A percentile compares a stretch with the other conserved stretches of the same genome.
Evolutionary conservation across 2,888 invertebrate genomes (phyloP).

Genomic region (Cordylochernes scorpioides): DNA sequence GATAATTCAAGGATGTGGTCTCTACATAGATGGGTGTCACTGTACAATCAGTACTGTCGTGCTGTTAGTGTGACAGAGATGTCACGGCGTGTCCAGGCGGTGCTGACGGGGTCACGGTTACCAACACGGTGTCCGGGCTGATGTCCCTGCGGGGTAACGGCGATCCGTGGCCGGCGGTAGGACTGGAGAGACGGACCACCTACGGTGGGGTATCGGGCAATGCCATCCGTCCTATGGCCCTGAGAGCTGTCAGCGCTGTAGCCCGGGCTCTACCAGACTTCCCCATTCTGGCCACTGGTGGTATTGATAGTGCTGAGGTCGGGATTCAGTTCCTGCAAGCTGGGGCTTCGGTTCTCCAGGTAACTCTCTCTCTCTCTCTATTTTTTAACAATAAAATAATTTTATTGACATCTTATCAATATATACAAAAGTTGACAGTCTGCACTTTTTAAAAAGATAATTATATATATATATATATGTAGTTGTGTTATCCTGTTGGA

Average conservation of each 20-base stretch:
- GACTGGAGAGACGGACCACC: constrained; percentile 46
- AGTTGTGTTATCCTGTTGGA: no score
- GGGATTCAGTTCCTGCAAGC: constrained; percentile 79
- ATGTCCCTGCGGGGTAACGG: constrained; percentile 60
- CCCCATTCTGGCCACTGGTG: constrained; percentile 82
- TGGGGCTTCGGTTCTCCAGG: constrained; percentile 74
- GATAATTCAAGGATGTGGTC: no score
- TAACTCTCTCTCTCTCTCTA: no score
- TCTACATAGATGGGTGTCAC: no score
- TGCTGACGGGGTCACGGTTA: constrained; percentile 83
- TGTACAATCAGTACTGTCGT: no score
- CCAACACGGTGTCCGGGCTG: constrained; percentile 83
- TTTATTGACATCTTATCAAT: no score
- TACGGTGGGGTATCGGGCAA: constrained; percentile 85
- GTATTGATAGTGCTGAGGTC: constrained; percentile 83
- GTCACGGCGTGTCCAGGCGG: constrained; percentile 37
- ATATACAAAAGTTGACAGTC: no score
- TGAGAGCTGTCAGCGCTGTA: constrained; percentile 68
- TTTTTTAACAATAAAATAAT: no score
- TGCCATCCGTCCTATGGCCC: constrained; percentile 75
- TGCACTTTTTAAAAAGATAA: no score
- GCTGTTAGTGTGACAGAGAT: no score
- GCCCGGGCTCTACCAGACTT: constrained; percentile 55
- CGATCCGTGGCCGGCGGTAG: constrained; percentile 75
- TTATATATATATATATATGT: no score